These are phyloP conservation scores for Halictus quadricinctus DNA, from an alignment of 2,888 invertebrate species.

Conservation along the genomic window DNA sequence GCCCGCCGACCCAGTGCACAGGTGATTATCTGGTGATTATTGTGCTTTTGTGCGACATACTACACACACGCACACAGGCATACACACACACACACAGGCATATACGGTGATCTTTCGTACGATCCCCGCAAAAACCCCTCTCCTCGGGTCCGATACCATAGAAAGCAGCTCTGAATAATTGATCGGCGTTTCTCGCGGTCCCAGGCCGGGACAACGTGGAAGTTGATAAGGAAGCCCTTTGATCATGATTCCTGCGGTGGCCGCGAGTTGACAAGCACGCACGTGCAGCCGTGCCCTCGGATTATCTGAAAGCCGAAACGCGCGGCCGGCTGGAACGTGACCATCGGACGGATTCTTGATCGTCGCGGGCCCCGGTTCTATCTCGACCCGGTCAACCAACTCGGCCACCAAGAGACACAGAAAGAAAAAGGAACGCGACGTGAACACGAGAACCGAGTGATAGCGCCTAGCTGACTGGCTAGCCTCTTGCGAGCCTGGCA, in stretches of 20 bases:
- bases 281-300: constrained; percentile 60
- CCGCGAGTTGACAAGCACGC: constrained; percentile 52
- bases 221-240: constrained; percentile 21
- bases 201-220: background rate
- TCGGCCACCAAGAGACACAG: constrained; percentile 57
- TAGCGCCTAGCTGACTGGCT: constrained; percentile 71
- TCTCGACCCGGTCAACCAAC: constrained; percentile 78
- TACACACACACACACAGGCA: background rate
- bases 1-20: constrained; percentile 47
- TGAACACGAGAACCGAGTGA: constrained; percentile 74
- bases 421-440: constrained; percentile 43
- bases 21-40: constrained; percentile 70
- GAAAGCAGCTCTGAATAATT: constrained; percentile 4
- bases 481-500: constrained; percentile 30
- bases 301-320: constrained; percentile 72
- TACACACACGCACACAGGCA: background rate
- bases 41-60: constrained; percentile 57
- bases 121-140: constrained; percentile 22
- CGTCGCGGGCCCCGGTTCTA: constrained; percentile 68
- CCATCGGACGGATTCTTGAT: constrained; percentile 75
- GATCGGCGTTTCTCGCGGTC: background rate
- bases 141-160: constrained; percentile 33
- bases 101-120: constrained; percentile 10
- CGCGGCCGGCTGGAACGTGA: constrained; percentile 72
- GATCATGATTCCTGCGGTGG: constrained; percentile 23